Conservation (phyloP, 92 coral and sea anemone genomes). For the Metridium senile region DNA sequence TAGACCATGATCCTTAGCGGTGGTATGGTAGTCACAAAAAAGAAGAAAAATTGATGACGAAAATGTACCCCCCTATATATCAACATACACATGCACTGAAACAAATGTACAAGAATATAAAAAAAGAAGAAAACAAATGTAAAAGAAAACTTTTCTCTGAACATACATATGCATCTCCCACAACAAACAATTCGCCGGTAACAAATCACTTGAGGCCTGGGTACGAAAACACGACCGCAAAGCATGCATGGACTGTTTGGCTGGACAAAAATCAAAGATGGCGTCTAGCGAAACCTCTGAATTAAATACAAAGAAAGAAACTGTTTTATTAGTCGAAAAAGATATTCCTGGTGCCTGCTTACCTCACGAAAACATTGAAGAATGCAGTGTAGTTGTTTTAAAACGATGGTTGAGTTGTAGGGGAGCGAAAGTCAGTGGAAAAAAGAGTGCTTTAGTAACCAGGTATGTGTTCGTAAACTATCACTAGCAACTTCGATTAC, state of each 20-base stretch:
- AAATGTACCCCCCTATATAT: background rate
- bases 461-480: background rate
- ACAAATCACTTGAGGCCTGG: no score
- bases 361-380: constrained; percentile 37
- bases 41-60: background rate
- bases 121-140: background rate
- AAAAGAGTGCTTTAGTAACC: background rate
- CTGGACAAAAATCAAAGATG: no score
- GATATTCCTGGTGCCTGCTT: no score
- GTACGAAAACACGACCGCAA: no score
- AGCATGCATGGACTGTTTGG: no score
- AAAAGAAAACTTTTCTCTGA: background rate
- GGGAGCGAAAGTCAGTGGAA: no score
- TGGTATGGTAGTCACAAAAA: no score
- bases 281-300: background rate
- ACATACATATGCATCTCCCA: background rate
- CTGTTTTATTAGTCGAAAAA: constrained; percentile 31
- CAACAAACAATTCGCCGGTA: no score
- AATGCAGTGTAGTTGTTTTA: background rate
- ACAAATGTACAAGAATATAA: no score
- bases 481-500: background rate
- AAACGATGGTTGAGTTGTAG: constrained; percentile 1
- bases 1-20: no score
- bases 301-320: background rate
- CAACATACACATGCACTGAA: no score